Conservation (phyloP, 2,888 invertebrate genomes). For the Andrena hattorfiana region DNA sequence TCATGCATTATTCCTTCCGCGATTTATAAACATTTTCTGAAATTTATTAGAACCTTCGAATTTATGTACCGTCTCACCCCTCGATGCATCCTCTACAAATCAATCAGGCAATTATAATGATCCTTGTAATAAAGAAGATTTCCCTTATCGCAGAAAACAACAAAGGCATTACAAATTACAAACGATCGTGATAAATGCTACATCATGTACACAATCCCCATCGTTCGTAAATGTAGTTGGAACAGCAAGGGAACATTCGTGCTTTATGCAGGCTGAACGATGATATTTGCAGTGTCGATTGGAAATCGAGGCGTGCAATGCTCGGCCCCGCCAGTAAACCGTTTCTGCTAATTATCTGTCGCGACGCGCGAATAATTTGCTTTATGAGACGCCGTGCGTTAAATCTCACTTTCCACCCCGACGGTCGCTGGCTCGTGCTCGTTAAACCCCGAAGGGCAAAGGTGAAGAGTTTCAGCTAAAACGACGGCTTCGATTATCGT, state of each 20-base stretch:
- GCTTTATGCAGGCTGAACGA: neutral
- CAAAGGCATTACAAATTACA: neutral
- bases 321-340: neutral
- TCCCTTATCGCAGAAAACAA: no score
- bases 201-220: neutral
- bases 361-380: constrained; percentile 11
- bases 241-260: neutral
- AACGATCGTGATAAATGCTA: neutral
- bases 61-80: no score
- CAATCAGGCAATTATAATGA: no score
- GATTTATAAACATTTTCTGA: no score
- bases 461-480: constrained; percentile 25
- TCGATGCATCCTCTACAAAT: no score
- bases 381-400: neutral
- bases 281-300: neutral
- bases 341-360: constrained; percentile 15
- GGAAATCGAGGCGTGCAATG: neutral
- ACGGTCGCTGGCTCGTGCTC: constrained; percentile 16
- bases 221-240: neutral
- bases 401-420: constrained; percentile 25
- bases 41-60: no score
- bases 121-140: no score
- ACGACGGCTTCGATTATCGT: constrained; percentile 29
- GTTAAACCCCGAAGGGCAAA: constrained; percentile 42
- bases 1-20: no score